Evolutionary conservation across 2,113 vertebrate species (phyloP).

Genomic region (Trinectes maculatus): DNA sequence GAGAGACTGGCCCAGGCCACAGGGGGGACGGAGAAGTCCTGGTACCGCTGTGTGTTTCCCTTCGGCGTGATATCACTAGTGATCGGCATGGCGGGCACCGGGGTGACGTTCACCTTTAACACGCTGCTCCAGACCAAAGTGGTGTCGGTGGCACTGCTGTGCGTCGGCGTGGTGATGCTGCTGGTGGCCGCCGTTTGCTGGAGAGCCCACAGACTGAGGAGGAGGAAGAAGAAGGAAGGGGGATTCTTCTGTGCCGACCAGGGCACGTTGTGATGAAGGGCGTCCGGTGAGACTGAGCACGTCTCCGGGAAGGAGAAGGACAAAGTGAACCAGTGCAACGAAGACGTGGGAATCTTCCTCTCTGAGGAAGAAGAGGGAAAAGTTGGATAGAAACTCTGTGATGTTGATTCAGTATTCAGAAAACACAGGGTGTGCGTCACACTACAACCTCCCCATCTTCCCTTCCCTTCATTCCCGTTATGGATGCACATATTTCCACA

Average conservation of each 20-base stretch:
- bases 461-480: slow-evolving; percentile 3
- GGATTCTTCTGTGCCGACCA: slow-evolving; percentile 81
- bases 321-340: background rate
- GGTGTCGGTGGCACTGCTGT: slow-evolving; percentile 85
- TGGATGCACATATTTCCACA: too few species aligned
- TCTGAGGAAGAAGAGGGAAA: slow-evolving; percentile 12
- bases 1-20: slow-evolving; percentile 88
- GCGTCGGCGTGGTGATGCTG: slow-evolving; percentile 82
- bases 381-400: slow-evolving; percentile 9
- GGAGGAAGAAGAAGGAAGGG: slow-evolving; percentile 81
- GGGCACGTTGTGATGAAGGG: slow-evolving; percentile 81
- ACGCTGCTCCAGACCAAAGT: slow-evolving; percentile 88
- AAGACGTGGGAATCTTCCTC: slow-evolving; percentile 17
- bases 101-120: slow-evolving; percentile 90
- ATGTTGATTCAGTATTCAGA: slow-evolving; percentile 6
- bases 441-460: background rate
- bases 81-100: slow-evolving; percentile 85
- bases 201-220: slow-evolving; percentile 82
- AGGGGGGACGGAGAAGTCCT: slow-evolving; percentile 88
- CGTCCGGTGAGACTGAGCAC: background rate
- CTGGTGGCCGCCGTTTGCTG: slow-evolving; percentile 87
- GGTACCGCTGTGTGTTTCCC: slow-evolving; percentile 85
- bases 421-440: slow-evolving; percentile 16
- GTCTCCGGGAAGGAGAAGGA: slow-evolving; percentile 11
- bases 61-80: slow-evolving; percentile 87